phyloP scores from a whole-genome alignment of 2,797 vertebrate genomes.

The Acridotheres tristis region DNA sequence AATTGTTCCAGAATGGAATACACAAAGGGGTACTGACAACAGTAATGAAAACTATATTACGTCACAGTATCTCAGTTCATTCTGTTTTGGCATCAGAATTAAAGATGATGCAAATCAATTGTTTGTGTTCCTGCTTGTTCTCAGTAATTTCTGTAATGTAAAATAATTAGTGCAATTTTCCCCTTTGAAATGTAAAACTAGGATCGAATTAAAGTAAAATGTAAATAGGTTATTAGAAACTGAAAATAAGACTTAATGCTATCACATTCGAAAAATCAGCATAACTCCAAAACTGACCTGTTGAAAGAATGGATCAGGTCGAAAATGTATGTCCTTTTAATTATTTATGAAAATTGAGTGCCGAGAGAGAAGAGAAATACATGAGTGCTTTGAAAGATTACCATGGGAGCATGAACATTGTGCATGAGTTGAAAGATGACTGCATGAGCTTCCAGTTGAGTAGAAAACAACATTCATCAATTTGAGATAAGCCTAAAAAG shows the following conservation, averaged over 20 bases:
- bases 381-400: neutral
- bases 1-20: neutral
- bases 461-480: neutral
- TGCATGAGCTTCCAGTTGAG: neutral
- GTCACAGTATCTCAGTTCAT: neutral
- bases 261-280: neutral
- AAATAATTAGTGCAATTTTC: neutral
- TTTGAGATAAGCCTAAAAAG: neutral
- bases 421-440: neutral
- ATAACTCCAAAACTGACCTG: neutral
- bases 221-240: neutral
- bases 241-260: neutral
- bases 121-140: neutral
- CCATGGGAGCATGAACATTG: neutral
- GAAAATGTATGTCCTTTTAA: neutral
- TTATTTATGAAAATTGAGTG: neutral
- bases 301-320: neutral
- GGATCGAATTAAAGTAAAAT: neutral
- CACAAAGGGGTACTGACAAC: neutral
- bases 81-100: neutral
- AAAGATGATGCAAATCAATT: neutral
- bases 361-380: neutral
- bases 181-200: neutral
- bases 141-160: neutral
- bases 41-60: neutral